A percentile compares a stretch with the other conserved stretches of the same genome.
phyloP scores from a whole-genome alignment of 2,888 invertebrate genomes.

The Hyposoter dolosus region DNA sequence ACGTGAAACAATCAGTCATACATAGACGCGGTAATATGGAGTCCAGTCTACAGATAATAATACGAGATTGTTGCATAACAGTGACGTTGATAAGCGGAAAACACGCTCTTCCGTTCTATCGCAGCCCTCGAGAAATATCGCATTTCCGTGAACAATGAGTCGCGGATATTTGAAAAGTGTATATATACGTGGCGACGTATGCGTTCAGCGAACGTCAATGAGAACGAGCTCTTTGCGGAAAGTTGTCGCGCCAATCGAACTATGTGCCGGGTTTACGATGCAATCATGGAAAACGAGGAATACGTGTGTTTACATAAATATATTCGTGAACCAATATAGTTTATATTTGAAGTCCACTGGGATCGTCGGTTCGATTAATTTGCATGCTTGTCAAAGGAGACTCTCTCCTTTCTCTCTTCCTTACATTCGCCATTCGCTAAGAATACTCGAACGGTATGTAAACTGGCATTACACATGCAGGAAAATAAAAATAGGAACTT shows the following conservation, averaged over 20 bases:
- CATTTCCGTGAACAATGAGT: conserved; percentile 53
- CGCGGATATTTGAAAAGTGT: conserved; percentile 50
- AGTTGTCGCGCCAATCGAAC: conserved; percentile 43
- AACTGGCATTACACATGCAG: conserved; percentile 7
- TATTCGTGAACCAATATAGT: neutral
- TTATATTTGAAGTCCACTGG: conserved; percentile 48
- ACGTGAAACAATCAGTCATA: conserved; percentile 37
- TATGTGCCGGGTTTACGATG: conserved; percentile 35
- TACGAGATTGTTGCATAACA: conserved; percentile 37
- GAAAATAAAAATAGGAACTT: conserved; percentile 28
- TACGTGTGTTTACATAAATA: conserved; percentile 20
- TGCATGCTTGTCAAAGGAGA: conserved; percentile 53
- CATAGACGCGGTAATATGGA: conserved; percentile 4
- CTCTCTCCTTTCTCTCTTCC: neutral
- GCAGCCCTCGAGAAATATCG: conserved; percentile 53
- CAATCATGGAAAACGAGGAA: conserved; percentile 40
- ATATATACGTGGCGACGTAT: neutral
- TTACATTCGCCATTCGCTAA: conserved; percentile 12
- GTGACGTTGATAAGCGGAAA: conserved; percentile 61
- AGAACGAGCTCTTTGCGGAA: conserved; percentile 27
- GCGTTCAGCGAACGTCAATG: neutral
- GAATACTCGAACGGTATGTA: neutral
- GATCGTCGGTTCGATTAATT: conserved; percentile 63
- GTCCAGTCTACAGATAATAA: conserved; percentile 12
- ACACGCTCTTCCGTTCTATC: conserved; percentile 45